Evolutionary conservation across 53 echinoderm and acorn worm species (phyloP).

Genomic region (Apostichopus leukothele): DNA sequence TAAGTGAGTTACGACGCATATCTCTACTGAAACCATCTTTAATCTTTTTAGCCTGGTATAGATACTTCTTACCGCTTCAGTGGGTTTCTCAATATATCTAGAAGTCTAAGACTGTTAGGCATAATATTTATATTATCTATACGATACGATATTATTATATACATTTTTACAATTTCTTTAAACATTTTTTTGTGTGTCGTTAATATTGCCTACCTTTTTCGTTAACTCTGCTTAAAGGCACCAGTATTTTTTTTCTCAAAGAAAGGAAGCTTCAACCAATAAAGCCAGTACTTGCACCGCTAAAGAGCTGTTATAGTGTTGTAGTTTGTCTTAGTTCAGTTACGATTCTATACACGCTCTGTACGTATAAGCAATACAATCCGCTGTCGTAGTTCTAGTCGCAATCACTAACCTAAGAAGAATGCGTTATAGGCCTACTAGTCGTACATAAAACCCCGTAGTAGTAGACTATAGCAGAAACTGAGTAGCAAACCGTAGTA

Average conservation of each 20-base stretch:
- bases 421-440: not conserved
- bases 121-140: too few species aligned
- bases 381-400: not conserved
- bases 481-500: not conserved
- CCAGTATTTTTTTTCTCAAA: not conserved
- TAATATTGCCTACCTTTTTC: not conserved
- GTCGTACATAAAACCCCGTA: not conserved
- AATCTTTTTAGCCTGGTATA: not conserved
- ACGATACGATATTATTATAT: too few species aligned
- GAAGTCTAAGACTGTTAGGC: too few species aligned
- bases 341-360: not conserved
- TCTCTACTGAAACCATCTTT: not conserved
- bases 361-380: not conserved
- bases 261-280: not conserved
- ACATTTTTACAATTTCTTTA: too few species aligned
- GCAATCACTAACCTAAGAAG: conserved; percentile 33
- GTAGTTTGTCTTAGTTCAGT: not conserved
- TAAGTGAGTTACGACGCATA: too few species aligned
- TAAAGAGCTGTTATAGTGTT: not conserved
- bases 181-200: too few species aligned
- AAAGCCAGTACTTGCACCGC: not conserved
- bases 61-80: not conserved
- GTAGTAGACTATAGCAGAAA: not conserved
- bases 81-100: not conserved
- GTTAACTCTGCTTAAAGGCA: not conserved